Percentiles rank a stretch among this genome's conserved stretches.
phyloP scores from a whole-genome alignment of 2,888 invertebrate genomes.

The Tetranychus piercei region DNA sequence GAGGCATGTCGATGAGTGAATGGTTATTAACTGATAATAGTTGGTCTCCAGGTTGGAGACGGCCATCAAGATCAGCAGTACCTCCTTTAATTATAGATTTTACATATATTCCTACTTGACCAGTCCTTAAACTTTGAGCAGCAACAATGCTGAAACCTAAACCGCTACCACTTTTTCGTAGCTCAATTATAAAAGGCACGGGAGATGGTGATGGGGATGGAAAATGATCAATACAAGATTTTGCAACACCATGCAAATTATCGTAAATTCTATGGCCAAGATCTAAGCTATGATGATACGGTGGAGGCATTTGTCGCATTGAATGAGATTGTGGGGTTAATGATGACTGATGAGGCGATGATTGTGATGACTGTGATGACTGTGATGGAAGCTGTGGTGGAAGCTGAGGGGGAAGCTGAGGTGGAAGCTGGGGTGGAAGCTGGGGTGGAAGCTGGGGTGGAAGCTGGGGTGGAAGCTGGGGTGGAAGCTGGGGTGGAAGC shows the following conservation, averaged over 20 bases:
- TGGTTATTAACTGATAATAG: constrained; percentile 88
- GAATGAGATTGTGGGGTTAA: constrained; percentile 7
- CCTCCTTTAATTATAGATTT: constrained; percentile 82
- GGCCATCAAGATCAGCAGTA: constrained; percentile 51
- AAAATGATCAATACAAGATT: constrained; percentile 21
- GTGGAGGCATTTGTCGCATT: constrained; percentile 10
- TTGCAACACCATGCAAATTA: neutral
- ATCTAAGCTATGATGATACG: constrained; percentile 7
- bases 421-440: neutral
- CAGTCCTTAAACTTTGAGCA: constrained; percentile 68
- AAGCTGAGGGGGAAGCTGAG: neutral
- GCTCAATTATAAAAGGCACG: constrained; percentile 50
- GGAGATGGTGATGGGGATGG: constrained; percentile 29
- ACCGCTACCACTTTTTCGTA: constrained; percentile 83
- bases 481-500: neutral
- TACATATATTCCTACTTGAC: constrained; percentile 85
- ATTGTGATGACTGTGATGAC: neutral
- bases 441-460: neutral
- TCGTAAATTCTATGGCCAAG: neutral
- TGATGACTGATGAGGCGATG: neutral
- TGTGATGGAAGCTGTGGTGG: neutral
- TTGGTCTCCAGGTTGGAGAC: constrained; percentile 90
- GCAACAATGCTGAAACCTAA: constrained; percentile 98
- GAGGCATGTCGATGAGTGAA: constrained; percentile 59
- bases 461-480: neutral